Base-by-base conservation (phyloP, 2,113 vertebrate species). In the Cololabis saira region DNA sequence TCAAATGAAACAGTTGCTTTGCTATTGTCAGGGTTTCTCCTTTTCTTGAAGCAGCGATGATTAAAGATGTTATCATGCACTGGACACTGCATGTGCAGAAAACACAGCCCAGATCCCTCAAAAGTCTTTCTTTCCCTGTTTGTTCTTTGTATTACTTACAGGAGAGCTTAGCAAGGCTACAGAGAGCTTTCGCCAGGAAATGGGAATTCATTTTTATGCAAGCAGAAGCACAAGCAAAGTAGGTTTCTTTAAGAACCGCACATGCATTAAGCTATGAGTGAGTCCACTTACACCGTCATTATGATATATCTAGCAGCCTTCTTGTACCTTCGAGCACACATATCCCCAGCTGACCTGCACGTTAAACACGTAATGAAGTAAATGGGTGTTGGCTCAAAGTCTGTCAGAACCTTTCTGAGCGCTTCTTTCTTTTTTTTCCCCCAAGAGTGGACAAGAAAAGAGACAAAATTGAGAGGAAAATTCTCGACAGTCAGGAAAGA, bases 201-300 rank as follows among this genome's bases (percentile, higher is more conserved):
- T 99, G 97, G 97, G 97, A 99, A 81, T 99, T 99, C 92, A 98
- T 99, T 89, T 98, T 99, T 91, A 99, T 99, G 97, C 97, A 99
- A 95, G 97, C 97, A 87, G 97, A 99, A 94, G 97, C 97, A 90
- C 97, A 99, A 93, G 97, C 97, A 71, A 99, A 98, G 97, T 98
- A 95, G 93, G 97, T 95, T 87, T 89, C 74, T 47, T 5, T 81
- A 73, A 50, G 37, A 76, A 64, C 24, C 40, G 19, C 63, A 74
- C 73, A 81, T 2, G 1, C 42, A 74, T 52, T 57, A 14, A 70
- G 14, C 56, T 43, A 64, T 21, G 42, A 72, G 18, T 40, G 40
- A 65, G 50, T 71, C 49, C 22, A 55, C 49, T 55, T 50, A 58
- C 50, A 16, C 12, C 37, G 54, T 78, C 42, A n/a, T 62, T 49